Conservation (phyloP, 2,113 vertebrate species). For the Brachypodius melanocephalos region DNA sequence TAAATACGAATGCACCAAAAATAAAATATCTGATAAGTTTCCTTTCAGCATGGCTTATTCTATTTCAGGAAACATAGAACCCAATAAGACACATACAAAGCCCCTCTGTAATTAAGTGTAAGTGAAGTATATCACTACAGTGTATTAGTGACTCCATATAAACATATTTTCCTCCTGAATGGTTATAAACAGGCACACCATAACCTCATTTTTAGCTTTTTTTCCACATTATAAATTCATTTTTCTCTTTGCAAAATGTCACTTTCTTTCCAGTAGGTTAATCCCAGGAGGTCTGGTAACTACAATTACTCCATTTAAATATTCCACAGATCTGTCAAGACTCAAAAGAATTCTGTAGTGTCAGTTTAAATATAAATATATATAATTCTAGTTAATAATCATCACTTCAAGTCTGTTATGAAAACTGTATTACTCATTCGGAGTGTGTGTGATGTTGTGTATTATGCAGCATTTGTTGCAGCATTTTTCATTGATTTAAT, state of each 20-base stretch:
- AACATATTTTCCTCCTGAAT: conserved; percentile 63
- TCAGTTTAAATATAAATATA: conserved; percentile 83
- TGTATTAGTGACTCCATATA: conserved; percentile 53
- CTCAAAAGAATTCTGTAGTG: conserved; percentile 79
- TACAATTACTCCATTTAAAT: conserved; percentile 80
- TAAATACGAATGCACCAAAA: neutral
- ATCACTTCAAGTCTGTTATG: conserved; percentile 75
- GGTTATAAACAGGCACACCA: conserved; percentile 64
- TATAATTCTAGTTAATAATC: conserved; percentile 78
- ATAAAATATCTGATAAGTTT: neutral
- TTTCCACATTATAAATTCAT: conserved; percentile 61
- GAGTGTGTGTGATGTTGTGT: conserved; percentile 57
- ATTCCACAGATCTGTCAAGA: conserved; percentile 79
- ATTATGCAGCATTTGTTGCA: conserved; percentile 48
- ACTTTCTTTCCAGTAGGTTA: conserved; percentile 74
- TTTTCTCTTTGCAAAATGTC: conserved; percentile 74
- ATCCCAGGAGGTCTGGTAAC: conserved; percentile 77
- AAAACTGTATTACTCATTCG: conserved; percentile 73
- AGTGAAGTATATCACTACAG: conserved; percentile 30
- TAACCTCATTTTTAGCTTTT: conserved; percentile 63
- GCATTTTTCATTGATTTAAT: conserved; percentile 70
- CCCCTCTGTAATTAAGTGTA: conserved; percentile 56
- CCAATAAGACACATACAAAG: conserved; percentile 16
- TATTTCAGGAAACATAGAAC: conserved; percentile 49
- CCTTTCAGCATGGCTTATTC: neutral